Base-by-base conservation (phyloP, 2,797 vertebrate genomes). In the Melanotaenia trifasciata region DNA sequence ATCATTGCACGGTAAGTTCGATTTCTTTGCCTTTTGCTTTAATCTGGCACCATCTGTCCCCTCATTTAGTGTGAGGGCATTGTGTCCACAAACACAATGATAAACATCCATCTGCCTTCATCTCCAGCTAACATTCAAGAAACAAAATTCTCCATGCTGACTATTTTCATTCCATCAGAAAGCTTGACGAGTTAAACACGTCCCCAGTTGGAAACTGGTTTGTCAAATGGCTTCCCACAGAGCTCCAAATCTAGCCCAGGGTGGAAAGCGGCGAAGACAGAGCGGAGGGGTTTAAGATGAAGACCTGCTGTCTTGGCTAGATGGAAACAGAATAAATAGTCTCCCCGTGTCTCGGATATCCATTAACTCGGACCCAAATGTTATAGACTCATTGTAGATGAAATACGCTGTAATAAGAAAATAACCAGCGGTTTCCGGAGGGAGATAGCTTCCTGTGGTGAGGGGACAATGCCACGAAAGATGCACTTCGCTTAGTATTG, bases 151-250 rank as follows among this genome's bases (percentile, higher is more conserved):
- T 94, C 92, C 94, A 96, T 94, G 94, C 94, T 94, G 94, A 96
- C 95, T 96, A 92, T 87, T 90, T 92, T 92, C 80, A 96, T 96
- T 96, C 95, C 92, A 94, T 93, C 93, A 90, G 81, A 86, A 92
- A 92, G 92, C 94, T 93, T 94, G 93, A 96, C 92, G 92, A 96
- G 94, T 95, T 93, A 94, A 96, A 96, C 90, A 88, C 92, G 93
- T 93, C 90, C 96, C 89, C 95, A 94, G 96, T 91, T 93, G 96
- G 95, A 73, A 94, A 93, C 93, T 93, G 90, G 92, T 96, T 94
- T 94, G 91, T 93, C 94, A 92, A 96, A 94, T 88, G 95, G 96
- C 93, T 94, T 96, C 96, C 96, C 95, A 95, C 96, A 95, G 96
- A 94, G 96, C 94, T 87, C 90, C 91, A 93, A 93, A 77, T 85